Base-by-base conservation (phyloP, 2,113 vertebrate species). In the Leptocoma aspasia region DNA sequence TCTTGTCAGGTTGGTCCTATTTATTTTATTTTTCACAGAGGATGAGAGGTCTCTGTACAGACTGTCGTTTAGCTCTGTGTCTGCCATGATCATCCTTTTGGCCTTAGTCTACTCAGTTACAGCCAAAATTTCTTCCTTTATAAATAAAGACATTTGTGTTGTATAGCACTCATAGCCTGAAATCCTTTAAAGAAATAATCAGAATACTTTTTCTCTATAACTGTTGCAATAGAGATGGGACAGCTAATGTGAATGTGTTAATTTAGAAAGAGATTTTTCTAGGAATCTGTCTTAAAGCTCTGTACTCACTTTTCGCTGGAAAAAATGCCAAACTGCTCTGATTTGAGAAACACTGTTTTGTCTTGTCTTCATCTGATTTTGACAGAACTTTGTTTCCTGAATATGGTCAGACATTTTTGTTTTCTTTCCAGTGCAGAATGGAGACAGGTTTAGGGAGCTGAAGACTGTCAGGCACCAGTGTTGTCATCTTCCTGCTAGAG, bases 1-100 rank as follows among this genome's bases (percentile, higher is more conserved):
- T 72, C 66, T 92, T 70, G 66, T 96, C 70, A 95, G 98, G 98
- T 98, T 76, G 39, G 95, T 61, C 18, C 18, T 72, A 10, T 72
- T 59, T 80, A 30, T 83, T 76, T 83, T 31, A 70, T 68, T 95
- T 77, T 71, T 23, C 84, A 10, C 5, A 80, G 20, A 87, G 50
- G 14, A 71, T 72, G n/a, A 89, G 56, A 82, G 44, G 20, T 57
- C 45, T 61, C 20, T 44, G 8, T 54, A 54, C 35, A 80, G 39
- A 31, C 11, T 76, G 21, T 61, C 24, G 41, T 41, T 39, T 70
- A 47, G 6, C 44, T 80, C 12, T 53, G 2, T 61, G 20, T 69
- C 41, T 90, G 63, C 33, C 18, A 7, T 20, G 3, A 30, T 57
- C 33, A 30, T 60, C 15, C 50, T 82, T 75, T 52, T 77, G 41